Percentiles rank a stretch among this genome's conserved stretches.
Evolutionary conservation across 1,140 invertebrate genomes (phyloP).

Genomic region (Adoxophyes honmai): DNA sequence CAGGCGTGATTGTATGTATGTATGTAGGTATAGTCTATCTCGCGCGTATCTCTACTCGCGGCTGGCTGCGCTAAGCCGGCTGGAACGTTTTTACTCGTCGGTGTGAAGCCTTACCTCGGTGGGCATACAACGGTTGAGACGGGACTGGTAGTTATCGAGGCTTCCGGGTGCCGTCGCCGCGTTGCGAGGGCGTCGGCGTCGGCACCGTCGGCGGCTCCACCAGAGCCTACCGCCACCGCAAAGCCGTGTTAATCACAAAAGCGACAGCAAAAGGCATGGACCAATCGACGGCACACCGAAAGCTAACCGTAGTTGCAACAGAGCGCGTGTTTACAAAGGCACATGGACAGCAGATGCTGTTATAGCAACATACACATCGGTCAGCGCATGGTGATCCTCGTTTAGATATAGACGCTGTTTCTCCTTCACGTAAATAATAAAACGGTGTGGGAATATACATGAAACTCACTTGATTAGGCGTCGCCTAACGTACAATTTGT

Average conservation of each 20-base stretch:
- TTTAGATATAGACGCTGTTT: too few species aligned
- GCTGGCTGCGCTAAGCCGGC: too few species aligned
- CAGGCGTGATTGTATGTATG: too few species aligned
- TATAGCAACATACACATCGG: too few species aligned
- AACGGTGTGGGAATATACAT: too few species aligned
- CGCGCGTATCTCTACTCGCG: too few species aligned
- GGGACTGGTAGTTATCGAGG: conserved; percentile 49
- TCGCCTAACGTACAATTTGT: too few species aligned
- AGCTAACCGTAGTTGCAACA: neutral
- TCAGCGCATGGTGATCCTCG: too few species aligned
- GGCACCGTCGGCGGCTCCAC: conserved; percentile 44
- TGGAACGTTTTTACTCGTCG: neutral
- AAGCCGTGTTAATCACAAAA: conserved; percentile 37
- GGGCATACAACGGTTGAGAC: conserved; percentile 33
- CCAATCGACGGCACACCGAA: neutral
- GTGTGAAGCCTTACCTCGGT: conserved; percentile 41
- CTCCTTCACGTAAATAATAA: too few species aligned
- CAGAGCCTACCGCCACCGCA: conserved; percentile 45
- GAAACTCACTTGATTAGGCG: too few species aligned
- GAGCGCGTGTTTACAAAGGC: neutral
- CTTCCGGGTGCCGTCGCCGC: conserved; percentile 57
- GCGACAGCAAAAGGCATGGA: conserved; percentile 19
- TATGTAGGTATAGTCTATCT: too few species aligned
- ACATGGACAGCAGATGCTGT: too few species aligned
- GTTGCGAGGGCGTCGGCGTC: conserved; percentile 42